Base-by-base conservation (phyloP, 2,797 vertebrate genomes). In the Fistularia commersonii region DNA sequence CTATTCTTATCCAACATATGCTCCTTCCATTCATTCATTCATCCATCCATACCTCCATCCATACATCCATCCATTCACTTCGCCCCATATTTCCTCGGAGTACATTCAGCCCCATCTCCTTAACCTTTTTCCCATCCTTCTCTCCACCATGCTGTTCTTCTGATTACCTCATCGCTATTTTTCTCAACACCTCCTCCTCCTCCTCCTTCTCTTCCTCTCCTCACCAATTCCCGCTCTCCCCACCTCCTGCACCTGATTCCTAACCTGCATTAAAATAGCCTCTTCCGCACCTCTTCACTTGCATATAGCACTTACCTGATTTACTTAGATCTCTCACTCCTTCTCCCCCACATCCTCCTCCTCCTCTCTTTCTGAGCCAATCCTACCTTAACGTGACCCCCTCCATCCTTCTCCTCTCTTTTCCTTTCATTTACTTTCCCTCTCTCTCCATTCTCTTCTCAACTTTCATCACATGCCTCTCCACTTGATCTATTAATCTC, bases 401-500 rank as follows among this genome's bases (percentile, higher is more conserved):
- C 33, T 4, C 23, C 53, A 61, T 55, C 64, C 66, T 41, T 67
- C 48, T 69, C 50, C 15, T 69, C 32, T 66, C 39, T 39, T 64
- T 65, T 75, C 61, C 51, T 62, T 61, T 61, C 46, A 47, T 61
- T 41, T 44, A 50, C 67, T 61, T 23, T 23, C 39, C 64, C 32
- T 42, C 14, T 53, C 59, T 66, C 49, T 63, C 64, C 70, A 61
- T 59, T 60, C 66, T 60, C 57, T 6, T 70, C 54, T 66, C 72
- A 80, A 79, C 79, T 81, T 84, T 83, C 80, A 81, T 83, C 81
- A 83, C 78, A 74, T 32, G 49, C 74, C 65, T 66, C 57, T 48
- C 59, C 13, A 6, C 80, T 82, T 83, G 77, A 84, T 85, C 84
- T 88, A 74, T 80, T 83, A 83, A 83, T 79, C 80, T 81, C 68